Base-by-base conservation (phyloP, 2,888 invertebrate genomes). In the Apoderus coryli region DNA sequence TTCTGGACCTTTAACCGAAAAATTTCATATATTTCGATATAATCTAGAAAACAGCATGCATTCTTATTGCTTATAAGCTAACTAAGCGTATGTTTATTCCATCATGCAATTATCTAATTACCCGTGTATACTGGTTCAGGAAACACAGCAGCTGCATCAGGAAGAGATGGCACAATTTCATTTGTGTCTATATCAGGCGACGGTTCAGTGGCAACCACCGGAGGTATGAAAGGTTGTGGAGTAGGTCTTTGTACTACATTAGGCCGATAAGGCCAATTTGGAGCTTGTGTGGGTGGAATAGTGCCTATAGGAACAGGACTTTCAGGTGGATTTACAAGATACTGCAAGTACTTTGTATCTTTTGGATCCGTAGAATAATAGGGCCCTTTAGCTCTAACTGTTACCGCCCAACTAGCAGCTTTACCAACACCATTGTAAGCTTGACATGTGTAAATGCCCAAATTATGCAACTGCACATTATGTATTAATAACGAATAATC, bases 361-460 rank as follows among this genome's bases (percentile, higher is more conserved):
- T 67, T 67, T 3, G 65, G 61, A 36, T 56, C 54, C 9, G 59
- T 49, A 15, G 68, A 68, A 38, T 67, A 60, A n/a, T 75, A 71
- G 0, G 80, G 76, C 10, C 76, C 76, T 39, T 73, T 59, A 1
- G 81, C 79, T 47, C 72, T 72, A 9, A 90, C 65, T 0, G 69
- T 67, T 4, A 84, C 69, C 9, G 74, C 68, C 73, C 81, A 79
- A 26, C 80, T 76, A 1, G 77, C 77, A 4, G 89, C 74, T 42
- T 72, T 71, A 7, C 47, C 59, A 40, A 41, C 70, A 2, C 82
- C 85, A 51, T 90, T 90, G 57, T 79, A 90, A 3, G 85, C 90
- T 49, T 82, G 79, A 51, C 93, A 93, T 4, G 77, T 78, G 60
- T 93, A 93, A 28, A 76, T 67, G 3, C 90, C 92, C 30, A 86